These are phyloP conservation scores for Apteryx owenii DNA, from an alignment of 2,113 vertebrate species.

Conservation along the genomic window DNA sequence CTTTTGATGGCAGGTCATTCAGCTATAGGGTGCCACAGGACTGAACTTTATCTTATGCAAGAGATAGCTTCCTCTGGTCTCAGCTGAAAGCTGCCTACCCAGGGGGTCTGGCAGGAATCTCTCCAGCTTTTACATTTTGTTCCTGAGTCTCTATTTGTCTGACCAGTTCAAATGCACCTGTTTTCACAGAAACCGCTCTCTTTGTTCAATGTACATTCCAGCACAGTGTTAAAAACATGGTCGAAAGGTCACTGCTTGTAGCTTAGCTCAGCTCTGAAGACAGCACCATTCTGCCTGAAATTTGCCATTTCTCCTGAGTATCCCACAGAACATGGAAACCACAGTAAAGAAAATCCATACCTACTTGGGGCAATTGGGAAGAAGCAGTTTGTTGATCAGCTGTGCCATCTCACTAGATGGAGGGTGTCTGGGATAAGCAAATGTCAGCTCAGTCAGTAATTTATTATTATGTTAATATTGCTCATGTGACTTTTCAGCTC, in stretches of 20 bases:
- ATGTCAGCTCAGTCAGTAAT: neutral
- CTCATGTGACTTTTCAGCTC: neutral
- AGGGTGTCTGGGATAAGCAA: neutral
- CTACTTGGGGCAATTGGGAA: neutral
- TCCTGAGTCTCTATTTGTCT: conserved; percentile 73
- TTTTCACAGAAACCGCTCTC: conserved; percentile 71
- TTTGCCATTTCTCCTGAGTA: neutral
- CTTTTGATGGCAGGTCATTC: conserved; percentile 79
- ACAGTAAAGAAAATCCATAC: neutral
- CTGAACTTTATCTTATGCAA: conserved; percentile 69
- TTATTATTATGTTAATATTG: neutral
- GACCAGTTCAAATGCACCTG: conserved; percentile 84
- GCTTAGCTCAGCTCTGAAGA: neutral
- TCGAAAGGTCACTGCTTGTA: conserved; percentile 83
- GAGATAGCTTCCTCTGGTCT: conserved; percentile 69
- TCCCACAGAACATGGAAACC: neutral
- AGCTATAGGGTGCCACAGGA: conserved; percentile 73
- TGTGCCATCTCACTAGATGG: neutral
- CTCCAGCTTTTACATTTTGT: conserved; percentile 75
- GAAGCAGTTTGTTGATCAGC: neutral
- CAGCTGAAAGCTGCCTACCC: conserved; percentile 55
- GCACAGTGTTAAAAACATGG: conserved; percentile 68
- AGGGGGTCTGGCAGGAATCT: conserved; percentile 63
- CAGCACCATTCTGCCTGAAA: neutral
- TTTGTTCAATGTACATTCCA: conserved; percentile 66